phyloP scores from a whole-genome alignment of 2,797 vertebrate genomes.

The Toxotes lorentzi region DNA sequence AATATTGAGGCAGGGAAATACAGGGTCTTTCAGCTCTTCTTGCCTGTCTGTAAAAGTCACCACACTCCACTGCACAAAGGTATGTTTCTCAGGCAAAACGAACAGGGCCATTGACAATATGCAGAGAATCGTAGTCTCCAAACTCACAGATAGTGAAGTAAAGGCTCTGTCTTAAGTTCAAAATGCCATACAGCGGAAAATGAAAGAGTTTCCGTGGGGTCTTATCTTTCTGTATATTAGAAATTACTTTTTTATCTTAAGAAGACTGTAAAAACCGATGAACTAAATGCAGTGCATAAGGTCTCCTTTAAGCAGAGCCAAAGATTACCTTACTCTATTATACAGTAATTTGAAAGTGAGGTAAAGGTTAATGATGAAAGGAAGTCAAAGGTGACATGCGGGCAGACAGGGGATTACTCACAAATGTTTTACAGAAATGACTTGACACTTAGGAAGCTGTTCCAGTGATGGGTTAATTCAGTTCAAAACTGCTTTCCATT shows the following conservation, averaged over 20 bases:
- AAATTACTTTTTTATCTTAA: constrained; percentile 80
- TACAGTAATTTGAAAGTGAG: constrained; percentile 81
- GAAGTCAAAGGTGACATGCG: constrained; percentile 68
- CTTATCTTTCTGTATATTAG: constrained; percentile 74
- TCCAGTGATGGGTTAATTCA: constrained; percentile 57
- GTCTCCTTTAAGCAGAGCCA: constrained; percentile 75
- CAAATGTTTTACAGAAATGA: constrained; percentile 64
- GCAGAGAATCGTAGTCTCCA: constrained; percentile 45
- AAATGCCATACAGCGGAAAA: constrained; percentile 71
- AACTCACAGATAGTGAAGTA: constrained; percentile 49
- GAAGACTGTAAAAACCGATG: constrained; percentile 70
- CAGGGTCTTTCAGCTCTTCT: too few species aligned
- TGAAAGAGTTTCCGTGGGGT: constrained; percentile 59
- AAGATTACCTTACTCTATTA: constrained; percentile 80
- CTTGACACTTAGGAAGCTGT: constrained; percentile 48
- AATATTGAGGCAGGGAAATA: too few species aligned
- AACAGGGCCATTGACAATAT: constrained; percentile 36
- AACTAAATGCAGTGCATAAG: constrained; percentile 79
- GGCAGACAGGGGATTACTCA: constrained; percentile 65
- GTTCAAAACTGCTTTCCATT: constrained; percentile 12
- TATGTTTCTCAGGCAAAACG: constrained; percentile 28
- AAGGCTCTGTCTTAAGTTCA: constrained; percentile 68
- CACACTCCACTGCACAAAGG: neutral
- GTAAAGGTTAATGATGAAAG: constrained; percentile 86
- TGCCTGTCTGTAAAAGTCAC: too few species aligned